Conservation (phyloP, 2,797 vertebrate species). For the Tragelaphus oryx region DNA sequence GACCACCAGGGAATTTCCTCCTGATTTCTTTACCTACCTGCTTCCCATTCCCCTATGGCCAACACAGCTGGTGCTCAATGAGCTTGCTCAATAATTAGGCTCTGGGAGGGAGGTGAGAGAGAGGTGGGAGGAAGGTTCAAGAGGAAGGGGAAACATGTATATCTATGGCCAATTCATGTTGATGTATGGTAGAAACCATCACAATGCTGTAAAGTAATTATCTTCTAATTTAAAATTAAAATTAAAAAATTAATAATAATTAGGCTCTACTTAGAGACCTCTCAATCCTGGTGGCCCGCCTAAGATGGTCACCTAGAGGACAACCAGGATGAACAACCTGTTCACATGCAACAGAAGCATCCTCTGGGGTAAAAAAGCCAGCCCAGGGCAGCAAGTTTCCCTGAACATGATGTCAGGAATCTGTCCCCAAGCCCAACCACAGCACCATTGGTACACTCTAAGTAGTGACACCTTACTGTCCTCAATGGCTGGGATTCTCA, state of each 20-base stretch:
- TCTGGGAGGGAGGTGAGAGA: not conserved
- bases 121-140: not conserved
- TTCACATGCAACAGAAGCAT: not conserved
- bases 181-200: not conserved
- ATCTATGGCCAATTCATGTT: not conserved
- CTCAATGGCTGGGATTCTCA: not conserved
- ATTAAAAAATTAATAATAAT: not conserved
- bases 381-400: not conserved
- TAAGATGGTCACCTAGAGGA: not conserved
- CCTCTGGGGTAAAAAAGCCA: not conserved
- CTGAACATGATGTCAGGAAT: not conserved
- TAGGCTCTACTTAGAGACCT: not conserved
- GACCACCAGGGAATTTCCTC: not conserved
- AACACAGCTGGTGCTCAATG: not conserved
- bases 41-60: not conserved
- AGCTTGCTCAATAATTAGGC: not conserved
- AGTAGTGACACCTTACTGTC: not conserved
- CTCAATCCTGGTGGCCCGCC: not conserved
- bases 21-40: not conserved
- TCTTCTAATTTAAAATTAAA: not conserved
- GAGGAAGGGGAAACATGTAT: not conserved
- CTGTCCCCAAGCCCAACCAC: not conserved
- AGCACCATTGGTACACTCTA: rapidly evolving
- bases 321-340: too few relatives aligned
- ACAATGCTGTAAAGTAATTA: not conserved